phyloP scores from a whole-genome alignment of 2,797 vertebrate species.

The Anableps anableps region DNA sequence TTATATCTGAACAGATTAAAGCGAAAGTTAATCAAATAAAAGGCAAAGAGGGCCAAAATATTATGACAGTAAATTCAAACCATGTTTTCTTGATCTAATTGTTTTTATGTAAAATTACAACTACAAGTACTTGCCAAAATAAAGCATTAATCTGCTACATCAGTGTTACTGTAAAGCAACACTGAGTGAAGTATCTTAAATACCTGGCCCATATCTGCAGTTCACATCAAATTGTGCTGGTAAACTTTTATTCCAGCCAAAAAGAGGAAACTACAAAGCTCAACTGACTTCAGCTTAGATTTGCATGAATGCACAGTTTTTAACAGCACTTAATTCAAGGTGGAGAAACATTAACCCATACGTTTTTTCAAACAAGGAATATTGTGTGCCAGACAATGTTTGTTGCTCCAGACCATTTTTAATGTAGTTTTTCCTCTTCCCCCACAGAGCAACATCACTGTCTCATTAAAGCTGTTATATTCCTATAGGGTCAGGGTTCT shows the following conservation, averaged over 20 bases:
- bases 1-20: neutral
- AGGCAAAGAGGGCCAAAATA: neutral
- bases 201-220: neutral
- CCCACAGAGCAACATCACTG: neutral
- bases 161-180: neutral
- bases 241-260: neutral
- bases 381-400: neutral
- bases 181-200: neutral
- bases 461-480: neutral
- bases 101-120: neutral
- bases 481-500: neutral
- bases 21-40: neutral
- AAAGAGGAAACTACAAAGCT: conserved; percentile 1
- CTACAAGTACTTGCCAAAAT: neutral
- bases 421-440: neutral
- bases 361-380: neutral
- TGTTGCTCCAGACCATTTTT: neutral
- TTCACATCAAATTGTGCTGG: neutral
- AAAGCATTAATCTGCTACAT: neutral
- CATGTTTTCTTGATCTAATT: neutral
- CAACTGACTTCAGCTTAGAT: neutral
- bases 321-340: neutral
- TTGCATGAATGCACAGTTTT: neutral
- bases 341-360: neutral
- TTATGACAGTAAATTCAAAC: neutral